Evolutionary conservation across 1,140 invertebrate genomes (phyloP).

Genomic region (Eurosta solidaginis): DNA sequence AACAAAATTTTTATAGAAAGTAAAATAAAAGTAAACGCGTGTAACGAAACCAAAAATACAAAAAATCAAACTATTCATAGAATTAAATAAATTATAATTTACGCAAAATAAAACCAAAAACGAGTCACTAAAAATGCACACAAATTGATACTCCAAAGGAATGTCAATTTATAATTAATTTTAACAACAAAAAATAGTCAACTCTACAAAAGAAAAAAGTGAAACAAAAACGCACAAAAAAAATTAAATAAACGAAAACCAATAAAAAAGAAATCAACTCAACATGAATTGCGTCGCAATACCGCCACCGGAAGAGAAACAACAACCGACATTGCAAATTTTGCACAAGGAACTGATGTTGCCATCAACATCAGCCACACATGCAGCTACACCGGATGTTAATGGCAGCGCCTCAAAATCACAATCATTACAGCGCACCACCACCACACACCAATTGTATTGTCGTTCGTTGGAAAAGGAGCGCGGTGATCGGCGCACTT

Average conservation of each 20-base stretch:
- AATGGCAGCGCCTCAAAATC: slow-evolving; percentile 37
- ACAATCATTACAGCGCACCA: slow-evolving; percentile 40
- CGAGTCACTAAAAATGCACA: background rate
- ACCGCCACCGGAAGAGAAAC: slow-evolving; percentile 48
- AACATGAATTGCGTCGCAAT: slow-evolving; percentile 57
- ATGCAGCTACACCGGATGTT: slow-evolving; percentile 16
- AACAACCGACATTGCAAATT: slow-evolving; percentile 42
- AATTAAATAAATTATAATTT: background rate
- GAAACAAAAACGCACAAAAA: slow-evolving; percentile 10
- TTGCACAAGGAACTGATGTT: slow-evolving; percentile 36
- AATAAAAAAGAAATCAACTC: slow-evolving; percentile 30
- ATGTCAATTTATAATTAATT: background rate
- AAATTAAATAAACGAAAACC: slow-evolving; percentile 26
- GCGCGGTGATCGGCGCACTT: slow-evolving; percentile 39
- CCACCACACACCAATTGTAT: slow-evolving; percentile 34
- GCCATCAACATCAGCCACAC: slow-evolving; percentile 27
- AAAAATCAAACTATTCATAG: no score
- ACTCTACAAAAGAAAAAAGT: slow-evolving; percentile 24
- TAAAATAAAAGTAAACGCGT: background rate
- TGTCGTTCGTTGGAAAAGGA: slow-evolving; percentile 40
- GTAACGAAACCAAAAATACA: background rate
- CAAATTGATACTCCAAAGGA: background rate
- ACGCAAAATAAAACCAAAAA: slow-evolving; percentile 5
- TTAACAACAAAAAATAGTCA: slow-evolving; percentile 15
- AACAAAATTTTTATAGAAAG: no score